phyloP scores from a whole-genome alignment of 2,113 vertebrate species.

The Boulengeromyrus knoepffleri region DNA sequence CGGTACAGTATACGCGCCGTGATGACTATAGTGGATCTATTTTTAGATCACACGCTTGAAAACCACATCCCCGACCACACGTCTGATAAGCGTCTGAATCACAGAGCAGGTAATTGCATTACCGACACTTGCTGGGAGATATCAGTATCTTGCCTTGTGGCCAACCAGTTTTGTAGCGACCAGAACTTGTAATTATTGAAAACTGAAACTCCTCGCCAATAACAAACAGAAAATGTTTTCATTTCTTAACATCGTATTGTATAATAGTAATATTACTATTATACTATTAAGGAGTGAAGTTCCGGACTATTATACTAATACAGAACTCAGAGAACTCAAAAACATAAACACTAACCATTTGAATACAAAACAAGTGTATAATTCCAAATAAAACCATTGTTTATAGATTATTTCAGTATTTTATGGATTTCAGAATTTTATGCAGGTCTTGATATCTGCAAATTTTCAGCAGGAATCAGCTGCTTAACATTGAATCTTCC shows the following conservation, averaged over 20 bases:
- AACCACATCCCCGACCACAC: not conserved
- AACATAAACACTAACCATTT: not conserved
- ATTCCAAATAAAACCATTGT: not conserved
- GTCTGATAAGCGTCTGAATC: not conserved
- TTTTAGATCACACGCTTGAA: constrained; percentile 10
- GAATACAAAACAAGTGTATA: not conserved
- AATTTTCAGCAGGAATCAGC: not conserved
- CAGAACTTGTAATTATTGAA: not conserved
- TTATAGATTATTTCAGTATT: not conserved
- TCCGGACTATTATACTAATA: not conserved
- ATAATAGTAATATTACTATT: not conserved
- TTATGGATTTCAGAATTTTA: not conserved
- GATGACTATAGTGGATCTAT: constrained; percentile 2
- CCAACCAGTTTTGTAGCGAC: not conserved
- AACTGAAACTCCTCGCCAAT: not conserved
- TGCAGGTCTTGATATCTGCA: not conserved
- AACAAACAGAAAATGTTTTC: not conserved
- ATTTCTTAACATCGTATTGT: not conserved
- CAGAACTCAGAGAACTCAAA: not conserved
- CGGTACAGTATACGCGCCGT: not conserved
- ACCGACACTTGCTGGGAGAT: not conserved
- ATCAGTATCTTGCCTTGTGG: not conserved
- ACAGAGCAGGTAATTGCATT: not conserved
- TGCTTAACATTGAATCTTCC: not conserved
- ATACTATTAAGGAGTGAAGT: not conserved